Base-by-base conservation (phyloP, 2,888 invertebrate genomes). In the Salpingus planirostris region DNA sequence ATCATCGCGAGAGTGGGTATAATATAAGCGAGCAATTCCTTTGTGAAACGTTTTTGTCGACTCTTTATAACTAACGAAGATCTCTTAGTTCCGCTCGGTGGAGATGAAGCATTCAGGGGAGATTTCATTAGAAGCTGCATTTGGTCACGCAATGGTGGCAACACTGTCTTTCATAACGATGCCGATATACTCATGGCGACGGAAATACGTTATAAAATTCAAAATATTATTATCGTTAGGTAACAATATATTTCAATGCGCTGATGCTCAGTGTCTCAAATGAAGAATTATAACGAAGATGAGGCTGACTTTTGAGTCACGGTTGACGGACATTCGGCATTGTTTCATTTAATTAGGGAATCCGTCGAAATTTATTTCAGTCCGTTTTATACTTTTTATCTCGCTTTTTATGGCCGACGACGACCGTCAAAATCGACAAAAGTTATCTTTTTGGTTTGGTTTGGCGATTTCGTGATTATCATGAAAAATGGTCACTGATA, bases 121-220 rank as follows among this genome's bases (percentile, higher is more conserved):
- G 29, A 30, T 34, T 34, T 30, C 29, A 25, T 35, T 30, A 35
- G 30, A 35, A 12, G 30, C 30, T 30, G 35, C 27, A 15, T 21
- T 34, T 21, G 33, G 33, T 31, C 22, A 34, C 31, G 26, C 46
- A 36, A 42, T 45, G 38, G 37, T 44, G 36, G 32, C 42, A 43
- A 36, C 44, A 33, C 32, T 40, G 37, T 47, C 57, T 58, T 57
- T 59, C 54, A 47, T 53, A 50, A 51, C 50, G 50, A 48, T 46
- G 46, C 10, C 18, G 27, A 15, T 18, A 8, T 6, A 18, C n/a
- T 27, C 14, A 13, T 15, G 8, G 27, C 31, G 35, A 35, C 30
- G 35, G 35, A 35, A 35, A 34, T 29, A 13, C 29, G 24, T 24
- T 26, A 27, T 28, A 33, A 34, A 31, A 10, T 36, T 21, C 26